Evolutionary conservation across 2,888 invertebrate species (phyloP).

Genomic region (Argyresthia albistria): DNA sequence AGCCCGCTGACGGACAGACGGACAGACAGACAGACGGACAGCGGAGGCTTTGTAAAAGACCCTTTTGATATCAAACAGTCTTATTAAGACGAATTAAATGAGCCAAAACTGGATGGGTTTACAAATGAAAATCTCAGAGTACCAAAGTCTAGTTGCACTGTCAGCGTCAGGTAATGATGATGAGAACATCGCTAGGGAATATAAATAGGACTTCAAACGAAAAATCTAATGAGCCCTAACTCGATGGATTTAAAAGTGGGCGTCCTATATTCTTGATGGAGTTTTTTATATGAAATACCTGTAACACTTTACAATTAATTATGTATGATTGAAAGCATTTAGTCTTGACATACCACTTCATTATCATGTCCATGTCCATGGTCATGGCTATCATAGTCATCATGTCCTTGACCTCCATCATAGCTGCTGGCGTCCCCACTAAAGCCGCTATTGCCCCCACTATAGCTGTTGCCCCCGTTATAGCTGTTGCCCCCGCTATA

Average conservation of each 20-base stretch:
- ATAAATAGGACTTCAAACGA: not conserved
- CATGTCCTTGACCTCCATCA: conserved; percentile 11
- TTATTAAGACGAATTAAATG: too few species aligned
- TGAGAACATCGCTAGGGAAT: too few species aligned
- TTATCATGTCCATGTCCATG: conserved; percentile 51
- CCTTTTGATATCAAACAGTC: too few species aligned
- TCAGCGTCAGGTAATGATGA: too few species aligned
- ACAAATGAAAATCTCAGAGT: too few species aligned
- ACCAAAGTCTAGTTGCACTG: too few species aligned
- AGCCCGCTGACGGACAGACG: too few species aligned
- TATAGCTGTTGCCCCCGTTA: not conserved
- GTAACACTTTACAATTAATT: not conserved
- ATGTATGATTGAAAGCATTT: not conserved
- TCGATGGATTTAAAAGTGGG: not conserved
- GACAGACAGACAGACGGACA: too few species aligned
- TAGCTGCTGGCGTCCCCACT: not conserved
- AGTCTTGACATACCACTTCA: conserved; percentile 45
- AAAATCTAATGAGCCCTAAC: not conserved
- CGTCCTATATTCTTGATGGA: not conserved
- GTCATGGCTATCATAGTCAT: conserved; percentile 26
- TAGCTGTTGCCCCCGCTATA: not conserved
- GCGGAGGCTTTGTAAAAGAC: too few species aligned
- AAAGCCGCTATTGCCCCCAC: not conserved
- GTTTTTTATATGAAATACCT: not conserved
- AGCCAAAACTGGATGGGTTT: too few species aligned